A percentile compares a stretch with the other conserved stretches of the same genome.
phyloP scores from a whole-genome alignment of 2,113 vertebrate species.

The Atractosteus spatula region DNA sequence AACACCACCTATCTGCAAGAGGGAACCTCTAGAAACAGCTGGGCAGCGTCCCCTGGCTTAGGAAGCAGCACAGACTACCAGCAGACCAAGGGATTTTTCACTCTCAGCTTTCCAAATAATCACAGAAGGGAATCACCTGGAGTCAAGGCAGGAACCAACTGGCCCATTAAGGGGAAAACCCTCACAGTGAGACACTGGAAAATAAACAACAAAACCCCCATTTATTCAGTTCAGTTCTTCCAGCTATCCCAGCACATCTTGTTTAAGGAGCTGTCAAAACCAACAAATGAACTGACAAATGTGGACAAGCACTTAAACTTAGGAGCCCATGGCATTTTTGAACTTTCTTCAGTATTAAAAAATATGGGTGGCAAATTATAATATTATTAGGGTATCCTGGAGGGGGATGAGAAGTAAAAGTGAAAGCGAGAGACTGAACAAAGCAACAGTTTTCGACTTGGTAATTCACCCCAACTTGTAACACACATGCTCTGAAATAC shows the following conservation, averaged over 20 bases:
- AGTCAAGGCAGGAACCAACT: slow-evolving; percentile 18
- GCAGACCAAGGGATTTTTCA: slow-evolving; percentile 17
- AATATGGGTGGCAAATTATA: too few species aligned
- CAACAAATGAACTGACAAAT: too few species aligned
- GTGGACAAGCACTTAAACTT: too few species aligned
- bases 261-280: not conserved
- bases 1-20: not conserved
- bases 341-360: too few species aligned
- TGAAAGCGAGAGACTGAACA: too few species aligned
- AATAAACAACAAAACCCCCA: not conserved
- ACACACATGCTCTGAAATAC: too few species aligned
- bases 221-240: not conserved
- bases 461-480: too few species aligned
- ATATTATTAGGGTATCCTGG: too few species aligned
- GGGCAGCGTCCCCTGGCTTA: slow-evolving; percentile 28
- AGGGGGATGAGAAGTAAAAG: too few species aligned
- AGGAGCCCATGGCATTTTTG: too few species aligned
- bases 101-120: slow-evolving; percentile 32
- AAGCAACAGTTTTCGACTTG: too few species aligned
- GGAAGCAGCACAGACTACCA: slow-evolving; percentile 31
- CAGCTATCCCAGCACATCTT: not conserved
- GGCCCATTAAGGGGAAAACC: slow-evolving; percentile 19
- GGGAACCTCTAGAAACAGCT: slow-evolving; percentile 23
- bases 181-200: slow-evolving; percentile 3
- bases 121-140: not conserved